Conservation (phyloP, 2,888 invertebrate species). For the Drosophila yooni region DNA sequence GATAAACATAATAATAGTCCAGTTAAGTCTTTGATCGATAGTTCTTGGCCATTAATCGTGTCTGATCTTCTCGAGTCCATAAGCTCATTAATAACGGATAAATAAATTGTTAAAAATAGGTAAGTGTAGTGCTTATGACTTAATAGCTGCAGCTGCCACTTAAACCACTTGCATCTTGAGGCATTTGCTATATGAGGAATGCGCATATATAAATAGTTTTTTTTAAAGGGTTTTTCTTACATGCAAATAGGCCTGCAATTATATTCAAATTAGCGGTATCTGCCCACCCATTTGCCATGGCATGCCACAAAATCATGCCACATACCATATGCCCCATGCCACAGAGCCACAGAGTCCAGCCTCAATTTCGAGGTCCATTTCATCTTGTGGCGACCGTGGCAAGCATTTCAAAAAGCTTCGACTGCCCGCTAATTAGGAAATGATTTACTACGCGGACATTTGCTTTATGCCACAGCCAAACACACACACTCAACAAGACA, state of each 20-base stretch:
- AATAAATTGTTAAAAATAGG: background rate
- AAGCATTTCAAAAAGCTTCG: conserved; percentile 34
- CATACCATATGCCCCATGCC: conserved; percentile 13
- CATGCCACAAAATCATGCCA: conserved; percentile 34
- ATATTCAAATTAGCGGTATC: conserved; percentile 75
- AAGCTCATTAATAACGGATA: background rate
- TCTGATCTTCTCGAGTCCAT: background rate
- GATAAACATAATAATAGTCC: background rate
- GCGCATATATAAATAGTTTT: background rate
- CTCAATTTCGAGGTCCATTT: conserved; percentile 20
- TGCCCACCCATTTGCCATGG: conserved; percentile 57
- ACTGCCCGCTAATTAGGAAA: conserved; percentile 74
- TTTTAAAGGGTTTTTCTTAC: conserved; percentile 14
- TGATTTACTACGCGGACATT: conserved; percentile 73
- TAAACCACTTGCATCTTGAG: background rate
- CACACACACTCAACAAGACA: conserved; percentile 1
- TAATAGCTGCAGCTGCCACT: conserved; percentile 13
- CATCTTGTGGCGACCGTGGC: conserved; percentile 33
- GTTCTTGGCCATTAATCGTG: background rate
- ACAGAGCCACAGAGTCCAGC: conserved; percentile 8
- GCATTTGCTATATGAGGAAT: conserved; percentile 15
- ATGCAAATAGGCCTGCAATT: conserved; percentile 59
- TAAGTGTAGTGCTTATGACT: conserved; percentile 3
- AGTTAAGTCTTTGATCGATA: background rate
- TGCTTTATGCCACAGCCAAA: conserved; percentile 50